Percentiles rank a stretch among this genome's conserved stretches.
phyloP scores from a whole-genome alignment of 2,797 vertebrate species.

The Crocodylus rhombifer region DNA sequence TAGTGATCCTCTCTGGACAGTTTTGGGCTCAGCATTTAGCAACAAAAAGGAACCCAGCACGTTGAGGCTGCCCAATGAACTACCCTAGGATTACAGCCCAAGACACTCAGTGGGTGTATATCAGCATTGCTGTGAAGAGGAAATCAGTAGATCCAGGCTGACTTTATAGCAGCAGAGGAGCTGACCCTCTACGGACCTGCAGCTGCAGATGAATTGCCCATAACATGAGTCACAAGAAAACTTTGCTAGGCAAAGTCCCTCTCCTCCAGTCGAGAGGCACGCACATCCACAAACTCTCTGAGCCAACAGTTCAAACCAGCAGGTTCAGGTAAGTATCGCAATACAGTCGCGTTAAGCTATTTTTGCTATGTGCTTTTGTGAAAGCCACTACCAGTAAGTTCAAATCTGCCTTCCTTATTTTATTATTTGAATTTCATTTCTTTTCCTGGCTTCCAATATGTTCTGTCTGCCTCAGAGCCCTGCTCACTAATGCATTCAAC shows the following conservation, averaged over 20 bases:
- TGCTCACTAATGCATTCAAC: not conserved
- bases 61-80: not conserved
- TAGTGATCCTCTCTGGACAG: not conserved
- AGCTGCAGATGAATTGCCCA: not conserved
- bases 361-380: conserved; percentile 5
- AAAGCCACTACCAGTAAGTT: conserved; percentile 55
- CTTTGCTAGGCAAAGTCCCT: not conserved
- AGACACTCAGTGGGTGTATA: not conserved
- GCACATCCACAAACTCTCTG: not conserved
- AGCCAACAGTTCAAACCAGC: not conserved
- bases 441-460: not conserved
- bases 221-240: fast-evolving
- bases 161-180: conserved; percentile 1
- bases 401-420: conserved; percentile 25
- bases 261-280: not conserved
- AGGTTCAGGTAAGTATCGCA: conserved; percentile 48
- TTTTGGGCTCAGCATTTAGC: not conserved
- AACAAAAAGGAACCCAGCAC: not conserved
- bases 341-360: not conserved
- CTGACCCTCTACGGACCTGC: not conserved
- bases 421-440: not conserved
- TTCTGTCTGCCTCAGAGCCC: not conserved
- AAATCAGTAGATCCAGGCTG: not conserved
- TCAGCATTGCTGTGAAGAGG: not conserved
- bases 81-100: not conserved